Percentiles rank a stretch among this genome's conserved stretches.
phyloP scores from a whole-genome alignment of 2,113 vertebrate genomes.

The Clarias magur region DNA sequence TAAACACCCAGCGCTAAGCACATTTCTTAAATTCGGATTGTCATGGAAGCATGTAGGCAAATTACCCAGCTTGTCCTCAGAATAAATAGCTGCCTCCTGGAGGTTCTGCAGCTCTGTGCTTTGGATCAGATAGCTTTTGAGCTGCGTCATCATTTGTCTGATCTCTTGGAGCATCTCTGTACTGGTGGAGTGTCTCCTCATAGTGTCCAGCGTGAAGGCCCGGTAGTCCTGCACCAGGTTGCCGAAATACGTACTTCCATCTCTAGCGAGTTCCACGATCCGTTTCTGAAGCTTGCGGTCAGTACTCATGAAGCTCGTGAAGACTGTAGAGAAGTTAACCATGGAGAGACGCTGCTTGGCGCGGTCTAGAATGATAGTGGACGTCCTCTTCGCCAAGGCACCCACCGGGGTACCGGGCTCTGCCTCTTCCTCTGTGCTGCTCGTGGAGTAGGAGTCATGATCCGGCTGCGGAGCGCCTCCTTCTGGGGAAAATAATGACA shows the following conservation, averaged over 20 bases:
- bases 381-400: conserved; percentile 73
- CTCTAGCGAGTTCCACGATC: conserved; percentile 88
- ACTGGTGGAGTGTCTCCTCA: conserved; percentile 85
- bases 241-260: conserved; percentile 89
- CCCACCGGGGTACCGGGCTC: conserved; percentile 60
- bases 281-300: conserved; percentile 88
- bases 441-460: conserved; percentile 87
- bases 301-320: conserved; percentile 84
- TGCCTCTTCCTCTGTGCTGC: conserved; percentile 89
- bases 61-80: conserved; percentile 80
- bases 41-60: neutral
- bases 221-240: conserved; percentile 89
- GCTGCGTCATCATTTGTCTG: conserved; percentile 95
- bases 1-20: neutral
- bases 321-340: conserved; percentile 76
- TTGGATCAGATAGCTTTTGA: conserved; percentile 96
- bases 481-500: conserved; percentile 78
- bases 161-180: conserved; percentile 97
- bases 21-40: neutral
- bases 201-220: conserved; percentile 89
- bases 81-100: conserved; percentile 75
- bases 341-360: conserved; percentile 87
- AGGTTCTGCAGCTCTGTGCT: conserved; percentile 85
- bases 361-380: conserved; percentile 82
- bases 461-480: conserved; percentile 67